A percentile compares a stretch with the other conserved stretches of the same genome.
Evolutionary conservation across 23 tunicate species (phyloP).

Genomic region (Halocynthia aurantium): DNA sequence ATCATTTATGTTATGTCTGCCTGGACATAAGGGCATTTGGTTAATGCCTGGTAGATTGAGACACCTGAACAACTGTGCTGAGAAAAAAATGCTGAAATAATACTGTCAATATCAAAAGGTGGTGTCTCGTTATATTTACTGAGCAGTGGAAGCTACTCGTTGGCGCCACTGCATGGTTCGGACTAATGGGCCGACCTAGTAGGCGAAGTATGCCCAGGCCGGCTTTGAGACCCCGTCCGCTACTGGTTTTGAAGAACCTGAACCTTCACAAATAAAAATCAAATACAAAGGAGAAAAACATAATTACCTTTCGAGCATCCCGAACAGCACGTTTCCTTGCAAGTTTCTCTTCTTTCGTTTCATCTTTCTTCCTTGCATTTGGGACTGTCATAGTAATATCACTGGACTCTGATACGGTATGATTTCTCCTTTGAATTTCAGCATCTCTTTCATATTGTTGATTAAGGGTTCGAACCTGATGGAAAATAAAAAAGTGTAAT

Average conservation of each 20-base stretch:
- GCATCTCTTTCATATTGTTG: conserved; percentile 7
- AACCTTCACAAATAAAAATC: not conserved
- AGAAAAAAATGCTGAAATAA: conserved; percentile 3
- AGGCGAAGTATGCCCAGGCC: not conserved
- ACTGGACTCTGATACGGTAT: conserved; percentile 20
- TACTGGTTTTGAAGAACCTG: not conserved
- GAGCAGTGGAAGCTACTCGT: no score
- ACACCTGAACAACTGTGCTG: no score
- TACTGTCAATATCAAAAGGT: no score
- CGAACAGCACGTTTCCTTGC: conserved; percentile 49
- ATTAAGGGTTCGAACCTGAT: conserved; percentile 10
- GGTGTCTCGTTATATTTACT: no score
- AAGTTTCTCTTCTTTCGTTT: conserved; percentile 67
- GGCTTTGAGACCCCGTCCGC: not conserved
- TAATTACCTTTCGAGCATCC: conserved; percentile 44
- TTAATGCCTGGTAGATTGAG: no score
- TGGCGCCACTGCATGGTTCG: no score
- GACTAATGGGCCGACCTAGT: no score
- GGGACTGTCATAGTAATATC: not conserved
- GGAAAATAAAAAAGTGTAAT: not conserved
- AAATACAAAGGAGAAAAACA: no score
- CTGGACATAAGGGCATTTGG: no score
- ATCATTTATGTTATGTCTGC: no score
- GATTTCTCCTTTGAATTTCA: not conserved
- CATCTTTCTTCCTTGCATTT: conserved; percentile 42